Percentiles rank a stretch among this genome's conserved stretches.
These are phyloP conservation scores for Microctenopoma stevenorrisi DNA, from an alignment of 2,797 vertebrate genomes.

Conservation along the genomic window DNA sequence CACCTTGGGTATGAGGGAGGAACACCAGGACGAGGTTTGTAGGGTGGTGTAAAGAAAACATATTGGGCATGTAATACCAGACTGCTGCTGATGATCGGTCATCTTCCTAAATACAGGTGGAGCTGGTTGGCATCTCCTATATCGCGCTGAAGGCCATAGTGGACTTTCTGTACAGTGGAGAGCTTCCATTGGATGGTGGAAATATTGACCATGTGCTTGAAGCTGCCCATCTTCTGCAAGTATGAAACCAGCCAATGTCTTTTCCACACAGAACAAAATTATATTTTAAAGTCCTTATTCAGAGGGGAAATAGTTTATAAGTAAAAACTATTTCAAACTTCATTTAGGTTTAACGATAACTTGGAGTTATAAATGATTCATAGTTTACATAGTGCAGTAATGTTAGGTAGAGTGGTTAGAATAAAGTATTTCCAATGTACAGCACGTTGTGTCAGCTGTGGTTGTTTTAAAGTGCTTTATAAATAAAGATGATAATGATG, in stretches of 20 bases:
- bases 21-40: conserved; percentile 86
- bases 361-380: no score
- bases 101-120: conserved; percentile 76
- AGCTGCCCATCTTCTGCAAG: conserved; percentile 93
- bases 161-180: conserved; percentile 93
- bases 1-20: conserved; percentile 94
- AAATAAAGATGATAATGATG: no score
- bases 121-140: conserved; percentile 90
- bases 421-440: no score
- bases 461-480: no score
- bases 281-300: no score
- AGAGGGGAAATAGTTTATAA: no score
- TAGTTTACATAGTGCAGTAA: no score
- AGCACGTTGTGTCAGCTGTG: no score
- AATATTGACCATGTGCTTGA: conserved; percentile 92
- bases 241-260: conserved; percentile 12
- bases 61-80: no score
- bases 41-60: background rate
- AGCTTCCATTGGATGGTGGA: conserved; percentile 89
- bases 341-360: no score
- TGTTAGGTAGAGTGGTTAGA: no score
- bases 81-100: background rate
- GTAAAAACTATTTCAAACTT: no score
- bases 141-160: conserved; percentile 90
- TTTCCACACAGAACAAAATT: background rate